Evolutionary conservation across 2,113 vertebrate species (phyloP).

Genomic region (Kryptolebias marmoratus): DNA sequence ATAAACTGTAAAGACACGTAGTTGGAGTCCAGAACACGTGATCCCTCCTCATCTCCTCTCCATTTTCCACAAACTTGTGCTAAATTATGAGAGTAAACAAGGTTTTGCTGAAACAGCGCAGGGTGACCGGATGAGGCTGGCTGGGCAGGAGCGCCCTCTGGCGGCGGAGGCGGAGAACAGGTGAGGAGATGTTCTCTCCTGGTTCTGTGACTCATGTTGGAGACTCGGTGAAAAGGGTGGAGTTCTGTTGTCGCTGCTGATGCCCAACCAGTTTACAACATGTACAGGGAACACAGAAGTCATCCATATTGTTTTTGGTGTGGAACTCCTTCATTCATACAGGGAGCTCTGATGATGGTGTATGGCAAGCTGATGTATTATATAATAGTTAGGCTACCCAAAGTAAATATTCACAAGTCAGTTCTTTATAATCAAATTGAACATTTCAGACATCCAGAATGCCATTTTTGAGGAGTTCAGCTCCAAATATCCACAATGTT

Average conservation of each 20-base stretch:
- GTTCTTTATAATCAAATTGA: not conserved
- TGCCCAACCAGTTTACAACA: not conserved
- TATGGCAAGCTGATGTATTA: not conserved
- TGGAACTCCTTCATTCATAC: constrained; percentile 15
- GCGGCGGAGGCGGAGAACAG: constrained; percentile 6
- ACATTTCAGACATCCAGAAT: not conserved
- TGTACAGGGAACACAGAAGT: not conserved
- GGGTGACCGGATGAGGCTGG: not conserved
- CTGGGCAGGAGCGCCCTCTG: constrained; percentile 50
- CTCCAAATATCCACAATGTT: not conserved
- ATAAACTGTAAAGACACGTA: not conserved
- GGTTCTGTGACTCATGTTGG: not conserved
- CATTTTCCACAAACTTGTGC: not conserved
- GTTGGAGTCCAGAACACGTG: no score
- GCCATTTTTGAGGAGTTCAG: not conserved
- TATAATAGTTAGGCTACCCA: not conserved
- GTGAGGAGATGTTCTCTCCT: not conserved
- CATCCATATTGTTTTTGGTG: not conserved
- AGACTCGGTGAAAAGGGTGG: not conserved
- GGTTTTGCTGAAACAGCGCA: not conserved
- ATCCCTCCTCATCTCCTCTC: not conserved
- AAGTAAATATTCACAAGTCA: not conserved
- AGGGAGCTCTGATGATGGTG: not conserved
- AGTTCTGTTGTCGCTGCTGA: not conserved
- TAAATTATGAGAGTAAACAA: not conserved